Evolutionary conservation across 53 echinoderm and acorn worm species (phyloP), one percentile per base, ranked within the genome.

Genomic region (Apostichopus leukothele): DNA sequence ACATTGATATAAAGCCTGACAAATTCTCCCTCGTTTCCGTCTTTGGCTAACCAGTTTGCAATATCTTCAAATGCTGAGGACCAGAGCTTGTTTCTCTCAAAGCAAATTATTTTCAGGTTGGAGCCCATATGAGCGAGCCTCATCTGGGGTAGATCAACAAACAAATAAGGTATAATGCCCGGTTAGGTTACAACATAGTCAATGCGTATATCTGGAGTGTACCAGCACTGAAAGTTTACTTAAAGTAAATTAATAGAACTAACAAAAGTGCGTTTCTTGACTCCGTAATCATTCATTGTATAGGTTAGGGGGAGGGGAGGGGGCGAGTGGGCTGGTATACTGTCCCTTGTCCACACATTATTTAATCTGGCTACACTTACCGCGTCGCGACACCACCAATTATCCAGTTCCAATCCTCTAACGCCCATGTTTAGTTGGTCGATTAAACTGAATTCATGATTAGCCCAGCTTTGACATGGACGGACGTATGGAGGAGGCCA

Each of bases 351-450:
- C 57, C 9, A 9, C 6, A 9, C 57, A 9, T 57, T 9, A 8
- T 7, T 57, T 7, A 57, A 0, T 39, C 57, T 9, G 57, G 4
- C 10, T 83, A 21, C 74, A 89, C 90, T 86, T 75, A 92, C 93
- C 76, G 80, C 95, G 51, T 89, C 92, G 79, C 86, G 88, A 71
- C 95, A 95, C 88, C 88, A 95, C 93, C 91, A 91, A 83, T 90
- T 93, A 75, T 95, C 95, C 19, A 95, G 63, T 54, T 95, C 95
- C 6, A 95, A 54, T 4, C 90, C 90, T 74, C 95, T 78, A 19
- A 92, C 73, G 6, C 95, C 95, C 73, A 95, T 85, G 81, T 93
- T 93, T n/a, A 95, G 90, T 53, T 93, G 92, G 84, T 95, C 95
- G 26, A 90, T 88, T 22, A 95, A 83, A 53, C 91, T 93, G 57